Evolutionary conservation across 2,113 vertebrate species (phyloP).

Genomic region (Accipiter virgatus): DNA sequence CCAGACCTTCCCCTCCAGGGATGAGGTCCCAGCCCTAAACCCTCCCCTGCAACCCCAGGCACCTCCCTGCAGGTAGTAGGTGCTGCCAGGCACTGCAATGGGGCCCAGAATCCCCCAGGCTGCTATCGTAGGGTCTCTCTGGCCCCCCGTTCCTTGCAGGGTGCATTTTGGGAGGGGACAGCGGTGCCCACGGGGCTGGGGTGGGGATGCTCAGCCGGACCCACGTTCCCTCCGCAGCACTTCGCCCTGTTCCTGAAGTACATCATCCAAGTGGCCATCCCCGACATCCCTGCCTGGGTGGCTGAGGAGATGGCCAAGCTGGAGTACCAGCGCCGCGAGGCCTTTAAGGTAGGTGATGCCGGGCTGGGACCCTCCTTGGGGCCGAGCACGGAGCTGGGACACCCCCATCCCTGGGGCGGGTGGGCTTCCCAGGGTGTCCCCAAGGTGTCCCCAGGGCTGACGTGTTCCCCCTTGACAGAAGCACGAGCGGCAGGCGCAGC

Average conservation of each 20-base stretch:
- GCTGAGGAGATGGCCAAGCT: slow-evolving; percentile 95
- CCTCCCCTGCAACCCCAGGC: background rate
- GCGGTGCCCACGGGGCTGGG: rapidly evolving
- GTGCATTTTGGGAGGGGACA: rapidly evolving
- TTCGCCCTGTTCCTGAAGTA: slow-evolving; percentile 93
- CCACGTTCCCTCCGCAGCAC: slow-evolving; percentile 72
- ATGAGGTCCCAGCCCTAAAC: background rate
- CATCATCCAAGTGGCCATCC: slow-evolving; percentile 91
- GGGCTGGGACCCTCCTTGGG: rapidly evolving
- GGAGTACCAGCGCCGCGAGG: slow-evolving; percentile 92
- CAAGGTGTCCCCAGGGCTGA: background rate
- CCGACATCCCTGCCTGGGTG: slow-evolving; percentile 92
- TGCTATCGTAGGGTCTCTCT: background rate
- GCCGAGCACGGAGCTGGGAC: rapidly evolving
- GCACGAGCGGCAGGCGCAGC: slow-evolving; percentile 95
- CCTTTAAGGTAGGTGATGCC: slow-evolving; percentile 84
- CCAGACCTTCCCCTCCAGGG: no score
- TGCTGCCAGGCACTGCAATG: background rate
- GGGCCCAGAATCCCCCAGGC: background rate
- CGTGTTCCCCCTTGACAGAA: slow-evolving; percentile 69
- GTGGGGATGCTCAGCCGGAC: rapidly evolving
- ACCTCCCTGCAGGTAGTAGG: background rate
- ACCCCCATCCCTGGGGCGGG: rapidly evolving
- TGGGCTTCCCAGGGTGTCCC: background rate
- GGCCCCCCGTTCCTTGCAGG: rapidly evolving